Base-by-base conservation (phyloP, 2,888 invertebrate genomes). In the Scotopteryx bipunctaria region DNA sequence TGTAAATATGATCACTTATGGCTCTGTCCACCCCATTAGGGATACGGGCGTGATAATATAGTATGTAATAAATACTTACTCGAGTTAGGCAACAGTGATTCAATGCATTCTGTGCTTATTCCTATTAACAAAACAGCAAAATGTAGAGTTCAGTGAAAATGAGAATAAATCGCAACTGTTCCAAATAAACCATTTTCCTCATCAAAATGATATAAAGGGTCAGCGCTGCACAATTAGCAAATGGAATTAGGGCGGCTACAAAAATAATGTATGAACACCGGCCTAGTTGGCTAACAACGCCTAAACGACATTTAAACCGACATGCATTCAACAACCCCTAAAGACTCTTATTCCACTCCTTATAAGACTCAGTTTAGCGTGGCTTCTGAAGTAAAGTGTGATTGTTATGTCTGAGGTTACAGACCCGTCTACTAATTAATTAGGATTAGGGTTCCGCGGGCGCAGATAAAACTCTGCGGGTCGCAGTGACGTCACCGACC, bases 361-460 rank as follows among this genome's bases (percentile, higher is more conserved):
- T n/a, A 49, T 58, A 61, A 57, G 45, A 51, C 40, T 29, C 31
- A 45, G 53, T 45, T 57, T 59, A 11, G 23, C 19, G 6, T 23
- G 45, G 51, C 51, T 51, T 60, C 59, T 66, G 64, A 70, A 61
- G 61, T 63, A 65, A 60, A 65, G 59, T 58, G 67, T 71, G 69
- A 75, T 73, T 71, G 70, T 76, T 73, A 76, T 71, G 73, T 76
- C 73, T 72, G 72, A 69, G 72, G 67, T 74, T 73, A 74, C 76
- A 76, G 32, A 75, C 73, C 75, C 77, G 76, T 76, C 75, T 73
- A 71, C 75, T 84, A 85, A 86, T 87, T 86, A 86, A 86, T 86
- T 84, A 83, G 83, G 82, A 86, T 86, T 84, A 83, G 75, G 69
- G 73, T 70, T 69, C 72, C 76, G 74, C 71, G 79, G 69, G 69